phyloP scores from a whole-genome alignment of 2,113 vertebrate species.

The Bubo bubo region DNA sequence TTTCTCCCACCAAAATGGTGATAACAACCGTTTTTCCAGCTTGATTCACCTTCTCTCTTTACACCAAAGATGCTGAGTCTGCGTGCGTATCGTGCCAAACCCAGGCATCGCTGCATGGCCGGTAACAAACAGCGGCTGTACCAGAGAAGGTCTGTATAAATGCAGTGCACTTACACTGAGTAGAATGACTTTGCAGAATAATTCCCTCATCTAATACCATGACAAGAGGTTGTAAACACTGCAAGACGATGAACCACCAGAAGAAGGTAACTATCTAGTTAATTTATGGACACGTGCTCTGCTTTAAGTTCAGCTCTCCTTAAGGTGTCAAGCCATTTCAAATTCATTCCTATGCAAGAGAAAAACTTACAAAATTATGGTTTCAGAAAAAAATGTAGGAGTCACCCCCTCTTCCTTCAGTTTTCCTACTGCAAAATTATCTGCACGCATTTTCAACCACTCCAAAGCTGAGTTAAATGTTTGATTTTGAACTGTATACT shows the following conservation, averaged over 20 bases:
- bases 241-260: not conserved
- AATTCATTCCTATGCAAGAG: not conserved
- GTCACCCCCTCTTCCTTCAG: not conserved
- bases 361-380: not conserved
- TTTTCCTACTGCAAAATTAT: not conserved
- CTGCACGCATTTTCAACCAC: not conserved
- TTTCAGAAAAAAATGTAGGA: not conserved
- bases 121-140: not conserved
- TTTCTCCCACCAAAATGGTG: not conserved
- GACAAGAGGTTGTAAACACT: not conserved
- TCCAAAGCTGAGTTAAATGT: not conserved
- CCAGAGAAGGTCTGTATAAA: not conserved
- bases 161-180: not conserved
- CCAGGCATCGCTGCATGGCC: not conserved
- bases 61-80: accelerated
- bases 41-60: not conserved
- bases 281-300: not conserved
- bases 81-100: accelerated
- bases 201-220: not conserved
- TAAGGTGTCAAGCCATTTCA: not conserved
- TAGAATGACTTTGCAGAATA: not conserved
- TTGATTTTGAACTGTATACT: not conserved
- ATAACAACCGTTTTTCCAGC: not conserved
- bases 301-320: not conserved
- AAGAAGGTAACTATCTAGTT: not conserved